Conservation (phyloP, 2,113 vertebrate species). For the Ageneiosus marmoratus region DNA sequence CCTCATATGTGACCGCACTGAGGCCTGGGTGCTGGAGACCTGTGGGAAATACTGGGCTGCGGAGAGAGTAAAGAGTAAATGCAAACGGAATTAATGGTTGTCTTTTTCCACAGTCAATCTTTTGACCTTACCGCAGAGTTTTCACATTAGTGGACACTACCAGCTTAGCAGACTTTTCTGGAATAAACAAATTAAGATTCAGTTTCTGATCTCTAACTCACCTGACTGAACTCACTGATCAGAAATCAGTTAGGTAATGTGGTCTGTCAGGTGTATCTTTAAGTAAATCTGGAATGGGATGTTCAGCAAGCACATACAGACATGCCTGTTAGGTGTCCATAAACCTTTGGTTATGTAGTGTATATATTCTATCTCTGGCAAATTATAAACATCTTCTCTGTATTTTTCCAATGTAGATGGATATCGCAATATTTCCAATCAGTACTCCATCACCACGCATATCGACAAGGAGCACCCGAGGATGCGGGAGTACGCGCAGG, state of each 20-base stretch:
- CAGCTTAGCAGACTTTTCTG: not conserved
- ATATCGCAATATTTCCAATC: conserved; percentile 92
- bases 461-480: conserved; percentile 87
- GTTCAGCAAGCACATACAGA: not conserved
- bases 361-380: not conserved
- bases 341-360: not conserved
- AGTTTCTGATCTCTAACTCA: not conserved
- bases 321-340: not conserved
- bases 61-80: conserved; percentile 78
- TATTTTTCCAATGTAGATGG: conserved; percentile 68
- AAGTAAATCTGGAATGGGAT: not conserved
- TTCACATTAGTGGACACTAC: not conserved
- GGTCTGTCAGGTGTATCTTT: too few relatives aligned
- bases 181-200: not conserved
- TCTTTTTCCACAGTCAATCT: not conserved
- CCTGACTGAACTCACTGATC: not conserved
- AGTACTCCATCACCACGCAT: conserved; percentile 88
- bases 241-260: not conserved
- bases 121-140: not conserved
- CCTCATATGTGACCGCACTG: conserved; percentile 88
- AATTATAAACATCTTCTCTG: not conserved
- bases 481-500: conserved; percentile 81
- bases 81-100: not conserved
- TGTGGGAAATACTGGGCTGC: conserved; percentile 91
- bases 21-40: conserved; percentile 95